A percentile compares a stretch with the other conserved stretches of the same genome.
phyloP scores from a whole-genome alignment of 2,113 vertebrate species.

The Ictalurus punctatus region DNA sequence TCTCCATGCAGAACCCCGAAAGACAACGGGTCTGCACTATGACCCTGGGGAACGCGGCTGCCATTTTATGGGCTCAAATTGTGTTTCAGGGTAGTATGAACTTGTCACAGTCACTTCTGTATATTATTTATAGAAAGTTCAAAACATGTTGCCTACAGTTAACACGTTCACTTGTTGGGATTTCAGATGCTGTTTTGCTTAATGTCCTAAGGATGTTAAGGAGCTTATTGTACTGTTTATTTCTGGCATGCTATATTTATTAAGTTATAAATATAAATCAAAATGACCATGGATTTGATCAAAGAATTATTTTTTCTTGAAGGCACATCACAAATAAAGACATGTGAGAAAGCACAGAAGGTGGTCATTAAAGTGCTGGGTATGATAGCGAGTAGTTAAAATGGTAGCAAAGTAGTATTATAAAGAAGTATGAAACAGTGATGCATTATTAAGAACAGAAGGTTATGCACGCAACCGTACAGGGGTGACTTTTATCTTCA shows the following conservation, averaged over 20 bases:
- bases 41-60: not conserved
- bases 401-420: not conserved
- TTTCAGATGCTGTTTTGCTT: not conserved
- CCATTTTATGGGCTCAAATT: constrained; percentile 28
- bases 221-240: not conserved
- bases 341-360: not conserved
- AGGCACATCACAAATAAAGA: not conserved
- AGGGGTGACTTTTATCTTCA: not conserved
- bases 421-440: not conserved
- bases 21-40: not conserved
- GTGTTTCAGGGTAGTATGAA: not conserved
- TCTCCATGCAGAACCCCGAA: constrained; percentile 28
- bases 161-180: not conserved
- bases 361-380: not conserved
- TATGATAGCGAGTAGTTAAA: not conserved
- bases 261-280: not conserved
- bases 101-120: not conserved
- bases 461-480: not conserved
- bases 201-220: not conserved
- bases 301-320: not conserved
- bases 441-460: not conserved
- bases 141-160: not conserved
- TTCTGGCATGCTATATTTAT: not conserved
- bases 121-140: not conserved
- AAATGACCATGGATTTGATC: not conserved